Conservation (phyloP, 2,113 vertebrate species). For the Takifugu flavidus region DNA sequence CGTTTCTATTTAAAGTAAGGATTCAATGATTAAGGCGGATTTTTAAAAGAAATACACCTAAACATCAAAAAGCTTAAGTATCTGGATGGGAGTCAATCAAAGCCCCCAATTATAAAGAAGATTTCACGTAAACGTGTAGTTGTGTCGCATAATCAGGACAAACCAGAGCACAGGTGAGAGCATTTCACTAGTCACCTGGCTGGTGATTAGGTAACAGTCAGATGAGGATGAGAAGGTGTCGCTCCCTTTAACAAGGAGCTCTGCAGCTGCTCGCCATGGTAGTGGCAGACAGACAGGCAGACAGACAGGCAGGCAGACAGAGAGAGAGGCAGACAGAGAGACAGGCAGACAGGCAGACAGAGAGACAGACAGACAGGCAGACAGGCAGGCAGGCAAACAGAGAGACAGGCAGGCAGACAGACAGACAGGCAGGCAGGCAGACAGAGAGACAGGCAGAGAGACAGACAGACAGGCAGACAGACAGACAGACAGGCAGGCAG, state of each 20-base stretch:
- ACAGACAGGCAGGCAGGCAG: slow-evolving; percentile 63
- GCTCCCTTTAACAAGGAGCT: slow-evolving; percentile 52
- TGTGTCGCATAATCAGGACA: too few relatives aligned
- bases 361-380: slow-evolving; percentile 2
- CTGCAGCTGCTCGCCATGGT: slow-evolving; percentile 61
- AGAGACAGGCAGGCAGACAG: too few relatives aligned
- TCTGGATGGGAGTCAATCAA: too few relatives aligned
- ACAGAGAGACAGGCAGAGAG: background rate
- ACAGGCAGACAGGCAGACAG: slow-evolving; percentile 49
- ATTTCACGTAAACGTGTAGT: too few relatives aligned
- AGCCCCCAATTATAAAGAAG: too few relatives aligned
- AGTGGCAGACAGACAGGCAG: slow-evolving; percentile 60
- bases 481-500: background rate
- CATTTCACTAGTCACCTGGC: too few relatives aligned
- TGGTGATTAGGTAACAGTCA: too few relatives aligned
- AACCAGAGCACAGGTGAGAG: too few relatives aligned
- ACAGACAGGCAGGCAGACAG: slow-evolving; percentile 53
- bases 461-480: slow-evolving; percentile 63
- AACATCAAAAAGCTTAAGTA: too few relatives aligned
- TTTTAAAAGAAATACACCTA: too few relatives aligned
- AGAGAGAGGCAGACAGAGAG: slow-evolving; percentile 57
- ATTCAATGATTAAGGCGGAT: too few relatives aligned
- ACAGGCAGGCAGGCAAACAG: slow-evolving; percentile 63
- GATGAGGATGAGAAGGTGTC: slow-evolving; percentile 12
- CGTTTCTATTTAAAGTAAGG: too few relatives aligned